Conservation (phyloP, 2,888 invertebrate genomes). For the Smittia aterrima region DNA sequence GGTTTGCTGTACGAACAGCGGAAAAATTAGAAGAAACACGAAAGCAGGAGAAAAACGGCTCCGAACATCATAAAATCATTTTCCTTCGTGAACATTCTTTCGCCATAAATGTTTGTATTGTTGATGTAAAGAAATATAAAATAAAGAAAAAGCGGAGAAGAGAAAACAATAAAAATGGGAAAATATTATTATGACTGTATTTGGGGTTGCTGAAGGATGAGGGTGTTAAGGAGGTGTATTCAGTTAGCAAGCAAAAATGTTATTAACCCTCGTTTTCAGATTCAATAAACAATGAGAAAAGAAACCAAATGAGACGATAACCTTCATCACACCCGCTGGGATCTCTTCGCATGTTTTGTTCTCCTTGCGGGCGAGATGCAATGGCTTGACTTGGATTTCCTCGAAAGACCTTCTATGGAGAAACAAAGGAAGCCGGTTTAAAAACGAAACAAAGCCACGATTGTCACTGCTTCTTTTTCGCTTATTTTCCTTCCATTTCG, state of each 20-base stretch:
- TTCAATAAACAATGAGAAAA: background rate
- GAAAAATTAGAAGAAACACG: background rate
- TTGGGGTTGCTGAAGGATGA: background rate
- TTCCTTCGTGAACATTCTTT: slow-evolving; percentile 12
- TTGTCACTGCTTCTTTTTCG: background rate
- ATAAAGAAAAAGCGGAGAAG: slow-evolving; percentile 23
- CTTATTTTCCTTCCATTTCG: slow-evolving; percentile 14
- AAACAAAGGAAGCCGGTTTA: background rate
- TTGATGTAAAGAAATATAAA: slow-evolving; percentile 40
- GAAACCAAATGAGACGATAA: slow-evolving; percentile 3
- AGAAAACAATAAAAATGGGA: slow-evolving; percentile 32
- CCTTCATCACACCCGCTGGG: background rate
- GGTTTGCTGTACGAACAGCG: background rate
- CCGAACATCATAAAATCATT: slow-evolving; percentile 33
- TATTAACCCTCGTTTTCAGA: slow-evolving; percentile 22
- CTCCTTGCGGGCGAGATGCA: background rate
- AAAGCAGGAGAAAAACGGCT: background rate
- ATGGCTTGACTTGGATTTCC: background rate
- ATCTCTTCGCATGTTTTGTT: background rate
- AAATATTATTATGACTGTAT: slow-evolving; percentile 16
- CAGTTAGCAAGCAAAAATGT: background rate
- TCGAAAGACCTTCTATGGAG: background rate
- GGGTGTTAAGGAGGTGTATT: background rate
- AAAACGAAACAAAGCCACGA: background rate
- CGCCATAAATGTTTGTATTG: slow-evolving; percentile 41